These are phyloP conservation scores for Epirrhoe tristata DNA, from an alignment of 2,888 invertebrate genomes.

Conservation along the genomic window DNA sequence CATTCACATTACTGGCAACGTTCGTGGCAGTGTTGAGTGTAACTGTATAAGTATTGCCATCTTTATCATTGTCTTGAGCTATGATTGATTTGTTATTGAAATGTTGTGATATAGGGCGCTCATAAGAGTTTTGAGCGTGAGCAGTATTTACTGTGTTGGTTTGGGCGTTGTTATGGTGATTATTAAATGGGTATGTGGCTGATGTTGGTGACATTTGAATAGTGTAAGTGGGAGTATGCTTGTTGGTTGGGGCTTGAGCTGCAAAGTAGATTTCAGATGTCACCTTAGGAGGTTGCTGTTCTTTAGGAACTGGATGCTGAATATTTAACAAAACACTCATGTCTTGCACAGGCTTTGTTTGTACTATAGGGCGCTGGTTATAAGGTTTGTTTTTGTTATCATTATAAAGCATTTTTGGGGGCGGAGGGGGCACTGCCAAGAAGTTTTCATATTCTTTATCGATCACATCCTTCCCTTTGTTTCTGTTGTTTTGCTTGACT, in stretches of 20 bases:
- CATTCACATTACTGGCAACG: conserved; percentile 63
- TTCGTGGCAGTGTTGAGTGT: conserved; percentile 75
- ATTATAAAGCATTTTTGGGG: conserved; percentile 68
- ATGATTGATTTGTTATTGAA: conserved; percentile 59
- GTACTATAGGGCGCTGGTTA: conserved; percentile 70
- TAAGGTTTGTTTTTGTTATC: conserved; percentile 70
- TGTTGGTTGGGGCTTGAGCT: conserved; percentile 70
- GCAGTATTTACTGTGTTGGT: conserved; percentile 22
- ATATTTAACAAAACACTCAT: conserved; percentile 79
- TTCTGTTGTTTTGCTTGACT: conserved; percentile 58
- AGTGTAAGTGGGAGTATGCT: conserved; percentile 73
- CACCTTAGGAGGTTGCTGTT: conserved; percentile 74
- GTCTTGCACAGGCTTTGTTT: conserved; percentile 77
- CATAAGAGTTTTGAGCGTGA: conserved; percentile 56
- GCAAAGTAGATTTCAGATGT: conserved; percentile 83
- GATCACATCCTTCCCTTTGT: conserved; percentile 68
- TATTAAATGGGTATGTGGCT: conserved; percentile 53
- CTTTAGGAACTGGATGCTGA: conserved; percentile 74
- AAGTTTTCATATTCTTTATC: conserved; percentile 82
- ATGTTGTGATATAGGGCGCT: conserved; percentile 54
- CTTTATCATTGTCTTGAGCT: conserved; percentile 57
- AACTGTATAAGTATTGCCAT: conserved; percentile 66
- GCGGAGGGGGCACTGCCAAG: conserved; percentile 80
- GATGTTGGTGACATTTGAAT: conserved; percentile 69
- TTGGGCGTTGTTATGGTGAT: conserved; percentile 46